Evolutionary conservation across 1,140 invertebrate species (phyloP).

Genomic region (Zaprionus inermis): DNA sequence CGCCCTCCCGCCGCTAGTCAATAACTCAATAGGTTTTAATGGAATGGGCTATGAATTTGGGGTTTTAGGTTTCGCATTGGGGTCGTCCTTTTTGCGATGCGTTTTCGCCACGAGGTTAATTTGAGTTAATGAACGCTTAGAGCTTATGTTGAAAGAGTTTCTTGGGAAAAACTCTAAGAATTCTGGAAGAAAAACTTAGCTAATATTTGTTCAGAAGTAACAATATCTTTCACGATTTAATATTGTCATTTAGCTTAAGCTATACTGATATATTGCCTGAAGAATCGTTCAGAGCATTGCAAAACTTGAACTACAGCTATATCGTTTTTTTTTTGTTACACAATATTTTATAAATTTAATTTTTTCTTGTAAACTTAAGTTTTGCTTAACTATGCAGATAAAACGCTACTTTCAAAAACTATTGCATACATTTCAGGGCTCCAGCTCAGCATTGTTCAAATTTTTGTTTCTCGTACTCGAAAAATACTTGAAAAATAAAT

Average conservation of each 20-base stretch:
- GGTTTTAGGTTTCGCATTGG: conserved; percentile 11
- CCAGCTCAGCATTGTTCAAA: not conserved
- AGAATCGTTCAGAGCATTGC: no score
- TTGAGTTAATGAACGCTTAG: conserved; percentile 31
- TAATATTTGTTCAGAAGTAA: no score
- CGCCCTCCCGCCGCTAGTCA: not conserved
- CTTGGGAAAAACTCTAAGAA: not conserved
- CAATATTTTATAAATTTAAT: no score
- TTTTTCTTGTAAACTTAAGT: no score
- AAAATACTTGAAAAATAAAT: not conserved
- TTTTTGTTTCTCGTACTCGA: not conserved
- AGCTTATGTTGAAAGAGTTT: not conserved
- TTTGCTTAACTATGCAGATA: no score
- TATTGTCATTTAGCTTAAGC: no score
- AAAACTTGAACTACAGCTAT: no score
- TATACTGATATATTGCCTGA: no score
- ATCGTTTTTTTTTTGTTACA: no score
- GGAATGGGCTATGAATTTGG: not conserved
- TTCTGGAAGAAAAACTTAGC: not conserved
- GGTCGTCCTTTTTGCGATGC: not conserved
- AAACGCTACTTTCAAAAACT: no score
- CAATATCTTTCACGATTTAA: no score
- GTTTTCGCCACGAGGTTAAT: conserved; percentile 37
- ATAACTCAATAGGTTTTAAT: conserved; percentile 15
- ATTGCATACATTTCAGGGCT: not conserved